Evolutionary conservation across 2,113 vertebrate species (phyloP), one percentile per base, ranked within the genome.

Genomic region (Mugil cephalus): DNA sequence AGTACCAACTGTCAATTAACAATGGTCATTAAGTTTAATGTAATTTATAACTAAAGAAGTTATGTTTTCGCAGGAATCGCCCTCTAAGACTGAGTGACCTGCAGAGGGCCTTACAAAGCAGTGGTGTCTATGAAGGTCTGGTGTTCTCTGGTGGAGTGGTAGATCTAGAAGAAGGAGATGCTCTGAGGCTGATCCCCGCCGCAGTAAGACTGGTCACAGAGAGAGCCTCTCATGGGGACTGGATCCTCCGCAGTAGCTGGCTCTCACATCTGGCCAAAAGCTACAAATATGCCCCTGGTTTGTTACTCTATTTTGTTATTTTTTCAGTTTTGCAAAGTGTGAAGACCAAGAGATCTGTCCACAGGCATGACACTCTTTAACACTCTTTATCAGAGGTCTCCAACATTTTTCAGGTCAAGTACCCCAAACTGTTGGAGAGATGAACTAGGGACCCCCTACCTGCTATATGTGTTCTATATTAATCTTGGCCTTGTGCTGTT

Each of bases 201-300:
- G 95, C 95, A 8, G 95, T 97, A 52, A 94, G 95, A 48, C 87
- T 96, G 53, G 91, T 99, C 69, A 94, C 92, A 35, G 96, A 96
- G 89, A 95, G 94, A 77, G 95, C 97, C 7, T 96, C 95, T 18
- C 96, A 96, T 56, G 95, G 95, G 10, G 98, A 99, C 64, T 99
- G 98, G 97, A 85, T 94, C 69, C 87, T 99, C 34, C 96, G 98
- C 82, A 95, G 94, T 84, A 95, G 93, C 84, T 99, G 97, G 97
- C 95, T 99, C 40, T 93, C 93, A n/a, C 94, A 96, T 74, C 89
- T 98, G 66, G 90, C 93, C 38, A 97, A 95, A 90, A 89, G 78
- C 71, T 91, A 90, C 88, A 92, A 96, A 91, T 75, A 89, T 79
- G 78, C 91, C 80, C 74, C 94, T 85, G 87, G 95, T 93, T 50